Base-by-base conservation (phyloP, 2,113 vertebrate species). In the Halichoeres trimaculatus region DNA sequence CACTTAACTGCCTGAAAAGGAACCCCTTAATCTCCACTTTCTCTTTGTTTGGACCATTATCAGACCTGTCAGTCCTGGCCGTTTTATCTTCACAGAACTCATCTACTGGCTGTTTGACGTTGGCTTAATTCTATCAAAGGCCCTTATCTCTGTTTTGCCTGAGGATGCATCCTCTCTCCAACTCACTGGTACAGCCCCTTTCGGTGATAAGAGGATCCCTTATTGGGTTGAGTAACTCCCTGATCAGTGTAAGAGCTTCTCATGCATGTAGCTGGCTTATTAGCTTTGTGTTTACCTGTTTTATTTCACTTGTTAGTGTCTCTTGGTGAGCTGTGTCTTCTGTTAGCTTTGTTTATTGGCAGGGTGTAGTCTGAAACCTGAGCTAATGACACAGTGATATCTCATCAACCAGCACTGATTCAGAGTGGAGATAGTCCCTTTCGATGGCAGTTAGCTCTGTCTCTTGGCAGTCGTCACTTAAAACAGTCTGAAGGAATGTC, bases 21-120 rank as follows among this genome's bases (percentile, higher is more conserved):
- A 89, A 79, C 85, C 85, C 84, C 88, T 92, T 90, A 91, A 91
- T 92, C 89, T 91, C 78, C 88, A 93, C 93, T 93, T 93, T 93
- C 91, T 83, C 90, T 92, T 91, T 89, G 85, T 92, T 89, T 91
- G 85, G 79, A 76, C 81, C 69, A 90, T 85, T 88, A 92, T 90
- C 84, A 87, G 83, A 84, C 74, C 82, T 89, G 90, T 90, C 91
- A 88, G 80, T 90, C 85, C 62, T 70, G 85, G 62, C 75, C 77
- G 68, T 75, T 87, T 84, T 88, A 91, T 92, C 89, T 92, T 80
- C 88, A 89, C 78, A 82, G 57, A 82, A 76, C 81, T 91, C 91
- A 89, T 90, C 90, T 80, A 84, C 75, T 81, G 80, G 68, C 87
- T 63, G 80, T 78, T 90, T 89, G 81, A 85, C 84, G 70, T 82